Evolutionary conservation across 2,797 vertebrate genomes (phyloP), one percentile per base, ranked within the genome.

Genomic region (Sylvia borin): DNA sequence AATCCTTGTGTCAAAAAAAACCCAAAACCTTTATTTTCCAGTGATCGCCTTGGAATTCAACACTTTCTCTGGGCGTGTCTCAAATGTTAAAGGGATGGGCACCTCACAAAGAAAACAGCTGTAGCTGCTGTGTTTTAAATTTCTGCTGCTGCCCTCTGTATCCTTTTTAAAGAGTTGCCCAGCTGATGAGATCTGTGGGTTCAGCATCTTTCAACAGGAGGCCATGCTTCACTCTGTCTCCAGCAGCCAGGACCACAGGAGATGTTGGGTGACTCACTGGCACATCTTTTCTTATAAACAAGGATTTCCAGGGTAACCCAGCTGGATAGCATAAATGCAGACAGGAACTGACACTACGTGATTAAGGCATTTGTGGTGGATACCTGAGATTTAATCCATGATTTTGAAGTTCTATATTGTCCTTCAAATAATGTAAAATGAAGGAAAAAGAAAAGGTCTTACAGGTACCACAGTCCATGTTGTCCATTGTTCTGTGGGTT

Each of bases 11-110:
- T 24, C 7, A 5, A 61, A 82, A 77, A 74, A 34, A 34, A 5
- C 0, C 5, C 7, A 18, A 13, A 45, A 9, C 8, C 12, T 2
- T 2, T 62, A 67, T 70, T 71, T 31, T 48, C 34, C 57, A 57
- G 0, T 24, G 6, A n/a, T 68, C 19, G 25, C 17, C 47, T 61
- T 61, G 34, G 36, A 81, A 75, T 94, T 47, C 50, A 43, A 26
- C 22, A 47, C 5, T 62, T 87, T 25, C 36, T 82, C 17, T 40
- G 26, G 7, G 22, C 8, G 2, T 4, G 7, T 31, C 85, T 79
- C 31, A 68, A 47, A 26, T 10, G 13, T 11, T 31, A 13, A 85
- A 64, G 40, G 18, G 16, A 36, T 29, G 20, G 16, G 2, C 16
- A 29, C 8, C 42, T 78, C 26, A 70, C n/a, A 65, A 87, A 36